These are phyloP conservation scores for Microtus montanus DNA, from an alignment of 2,113 vertebrate genomes.

Conservation along the genomic window DNA sequence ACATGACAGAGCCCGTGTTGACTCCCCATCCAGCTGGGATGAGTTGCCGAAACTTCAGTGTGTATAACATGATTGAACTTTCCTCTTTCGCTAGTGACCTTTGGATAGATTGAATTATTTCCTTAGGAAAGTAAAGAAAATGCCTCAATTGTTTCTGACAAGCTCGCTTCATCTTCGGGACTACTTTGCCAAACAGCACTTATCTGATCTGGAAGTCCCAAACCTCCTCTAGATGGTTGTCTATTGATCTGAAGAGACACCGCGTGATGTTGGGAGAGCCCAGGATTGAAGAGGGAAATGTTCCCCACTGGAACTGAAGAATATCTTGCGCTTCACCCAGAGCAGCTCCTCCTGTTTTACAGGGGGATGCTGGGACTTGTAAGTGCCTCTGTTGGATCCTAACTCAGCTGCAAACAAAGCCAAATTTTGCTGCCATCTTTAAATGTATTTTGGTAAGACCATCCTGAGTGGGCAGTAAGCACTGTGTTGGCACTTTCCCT, in stretches of 20 bases:
- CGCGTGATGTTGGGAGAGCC: neutral
- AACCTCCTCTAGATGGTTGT: slow-evolving; percentile 48
- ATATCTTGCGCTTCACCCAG: neutral
- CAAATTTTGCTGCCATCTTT: neutral
- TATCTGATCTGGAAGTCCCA: neutral
- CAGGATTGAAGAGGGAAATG: neutral
- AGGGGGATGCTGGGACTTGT: neutral
- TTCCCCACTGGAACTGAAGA: neutral
- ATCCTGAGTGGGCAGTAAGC: neutral
- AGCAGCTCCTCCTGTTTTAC: too few relatives aligned
- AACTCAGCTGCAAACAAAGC: neutral
- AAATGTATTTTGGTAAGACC: neutral
- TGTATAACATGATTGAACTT: slow-evolving; percentile 65
- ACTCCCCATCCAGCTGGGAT: slow-evolving; percentile 35
- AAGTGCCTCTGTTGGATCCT: neutral
- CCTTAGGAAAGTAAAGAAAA: slow-evolving; percentile 65
- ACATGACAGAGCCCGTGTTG: neutral
- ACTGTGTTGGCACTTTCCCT: neutral
- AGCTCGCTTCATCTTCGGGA: slow-evolving; percentile 57
- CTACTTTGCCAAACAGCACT: slow-evolving; percentile 15
- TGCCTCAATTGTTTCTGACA: slow-evolving; percentile 65
- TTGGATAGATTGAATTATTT: slow-evolving; percentile 81
- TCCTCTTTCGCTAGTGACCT: slow-evolving; percentile 61
- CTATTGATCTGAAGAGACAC: slow-evolving; percentile 7
- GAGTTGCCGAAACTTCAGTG: slow-evolving; percentile 42